These are phyloP conservation scores for Merops nubicus DNA, from an alignment of 2,113 vertebrate genomes.

Conservation along the genomic window DNA sequence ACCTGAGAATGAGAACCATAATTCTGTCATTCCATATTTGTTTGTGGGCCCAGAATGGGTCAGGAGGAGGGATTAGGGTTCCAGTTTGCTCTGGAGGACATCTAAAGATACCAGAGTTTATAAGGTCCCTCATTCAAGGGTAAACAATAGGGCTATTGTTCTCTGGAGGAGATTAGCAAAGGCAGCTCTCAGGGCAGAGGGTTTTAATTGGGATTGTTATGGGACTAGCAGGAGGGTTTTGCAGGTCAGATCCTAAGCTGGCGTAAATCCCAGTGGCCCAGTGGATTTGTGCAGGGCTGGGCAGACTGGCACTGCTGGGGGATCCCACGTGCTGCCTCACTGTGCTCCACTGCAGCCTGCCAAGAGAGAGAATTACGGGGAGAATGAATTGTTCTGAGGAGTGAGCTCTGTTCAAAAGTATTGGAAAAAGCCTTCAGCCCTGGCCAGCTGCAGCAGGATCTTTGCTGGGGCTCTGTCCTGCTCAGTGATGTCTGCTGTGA, in stretches of 20 bases:
- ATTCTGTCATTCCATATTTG: neutral
- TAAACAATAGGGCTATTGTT: slow-evolving; percentile 24
- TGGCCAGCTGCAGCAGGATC: neutral
- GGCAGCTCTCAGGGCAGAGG: neutral
- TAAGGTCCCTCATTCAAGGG: neutral
- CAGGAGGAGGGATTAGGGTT: neutral
- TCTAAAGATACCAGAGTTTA: neutral
- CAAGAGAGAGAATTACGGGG: neutral
- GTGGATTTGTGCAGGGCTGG: neutral
- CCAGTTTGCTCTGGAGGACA: neutral
- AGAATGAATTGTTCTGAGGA: neutral
- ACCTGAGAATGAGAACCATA: neutral
- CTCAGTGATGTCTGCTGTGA: neutral
- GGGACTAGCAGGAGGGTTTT: neutral
- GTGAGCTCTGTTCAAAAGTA: neutral
- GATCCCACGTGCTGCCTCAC: neutral
- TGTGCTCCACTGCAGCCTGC: neutral
- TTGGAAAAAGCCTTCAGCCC: neutral
- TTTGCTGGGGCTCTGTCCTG: neutral
- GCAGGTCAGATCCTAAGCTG: neutral
- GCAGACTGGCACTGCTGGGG: neutral
- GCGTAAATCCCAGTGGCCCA: neutral
- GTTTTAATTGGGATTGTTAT: slow-evolving; percentile 21
- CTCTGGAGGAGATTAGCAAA: neutral
- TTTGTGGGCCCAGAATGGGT: neutral